Percentiles rank a stretch among this genome's conserved stretches.
Conservation (phyloP, 2,888 invertebrate genomes). For the Molanna angustata region DNA sequence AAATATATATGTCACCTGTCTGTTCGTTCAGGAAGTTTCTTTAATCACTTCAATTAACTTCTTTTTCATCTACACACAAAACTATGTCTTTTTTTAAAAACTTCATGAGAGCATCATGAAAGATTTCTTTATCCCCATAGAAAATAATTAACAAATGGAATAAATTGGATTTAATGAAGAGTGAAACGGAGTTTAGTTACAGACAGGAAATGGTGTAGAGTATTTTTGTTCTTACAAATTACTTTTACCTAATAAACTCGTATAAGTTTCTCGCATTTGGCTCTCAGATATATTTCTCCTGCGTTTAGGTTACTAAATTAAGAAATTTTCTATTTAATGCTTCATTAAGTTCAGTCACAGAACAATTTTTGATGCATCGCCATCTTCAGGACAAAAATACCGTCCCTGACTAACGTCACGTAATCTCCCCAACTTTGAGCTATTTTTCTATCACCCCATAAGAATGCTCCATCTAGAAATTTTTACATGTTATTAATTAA, state of each 20-base stretch:
- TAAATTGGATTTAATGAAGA: conserved; percentile 4
- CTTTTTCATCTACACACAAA: too few relatives aligned
- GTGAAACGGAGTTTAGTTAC: not conserved
- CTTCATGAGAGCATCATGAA: not conserved
- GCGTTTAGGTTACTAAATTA: not conserved
- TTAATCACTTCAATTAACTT: too few relatives aligned
- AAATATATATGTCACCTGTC: too few relatives aligned
- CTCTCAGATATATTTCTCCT: too few relatives aligned
- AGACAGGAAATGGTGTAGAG: conserved; percentile 5
- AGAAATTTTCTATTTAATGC: conserved; percentile 8
- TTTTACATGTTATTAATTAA: too few relatives aligned
- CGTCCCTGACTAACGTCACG: too few relatives aligned
- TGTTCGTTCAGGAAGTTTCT: too few relatives aligned
- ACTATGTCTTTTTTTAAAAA: not conserved
- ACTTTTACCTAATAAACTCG: not conserved
- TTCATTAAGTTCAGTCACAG: conserved; percentile 3
- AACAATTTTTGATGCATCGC: conserved; percentile 5
- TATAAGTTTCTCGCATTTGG: not conserved
- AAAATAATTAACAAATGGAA: conserved; percentile 10
- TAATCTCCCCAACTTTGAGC: too few relatives aligned
- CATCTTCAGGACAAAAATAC: too few relatives aligned
- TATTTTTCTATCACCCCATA: too few relatives aligned
- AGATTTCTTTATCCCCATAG: too few relatives aligned
- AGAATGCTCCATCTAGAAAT: too few relatives aligned
- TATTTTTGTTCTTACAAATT: not conserved